Percentiles rank a stretch among this genome's conserved stretches.
These are phyloP conservation scores for Melanocharis versteri DNA, from an alignment of 2,113 vertebrate species.

Conservation along the genomic window DNA sequence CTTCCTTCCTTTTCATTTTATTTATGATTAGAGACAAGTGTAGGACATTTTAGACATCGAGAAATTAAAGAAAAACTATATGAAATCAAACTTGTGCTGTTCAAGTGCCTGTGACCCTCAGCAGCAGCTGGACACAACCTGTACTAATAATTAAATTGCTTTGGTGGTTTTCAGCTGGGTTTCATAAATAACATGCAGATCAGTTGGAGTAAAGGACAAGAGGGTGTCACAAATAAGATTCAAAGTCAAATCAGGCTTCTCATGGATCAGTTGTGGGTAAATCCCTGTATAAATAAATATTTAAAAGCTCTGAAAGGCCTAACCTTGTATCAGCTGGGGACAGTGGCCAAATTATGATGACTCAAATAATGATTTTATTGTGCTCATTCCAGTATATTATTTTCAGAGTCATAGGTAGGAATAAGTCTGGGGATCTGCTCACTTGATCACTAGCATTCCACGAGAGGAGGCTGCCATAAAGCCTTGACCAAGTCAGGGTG, in stretches of 20 bases:
- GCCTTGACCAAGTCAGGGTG: neutral
- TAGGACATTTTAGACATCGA: neutral
- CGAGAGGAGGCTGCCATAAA: neutral
- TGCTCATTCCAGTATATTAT: fast-evolving
- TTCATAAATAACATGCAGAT: neutral
- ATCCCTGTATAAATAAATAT: neutral
- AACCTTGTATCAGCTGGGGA: neutral
- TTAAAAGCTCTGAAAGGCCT: neutral
- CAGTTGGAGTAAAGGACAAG: neutral
- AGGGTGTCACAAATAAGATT: neutral
- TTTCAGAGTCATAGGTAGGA: neutral
- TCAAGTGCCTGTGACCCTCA: neutral
- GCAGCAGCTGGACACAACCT: neutral
- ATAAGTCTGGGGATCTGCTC: neutral
- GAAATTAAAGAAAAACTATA: neutral
- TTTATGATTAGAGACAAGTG: slow-evolving; percentile 15
- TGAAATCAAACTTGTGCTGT: neutral
- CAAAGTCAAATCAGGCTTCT: neutral
- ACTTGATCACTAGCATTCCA: neutral
- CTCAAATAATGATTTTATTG: neutral
- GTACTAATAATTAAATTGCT: neutral
- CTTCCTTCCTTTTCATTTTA: slow-evolving; percentile 47
- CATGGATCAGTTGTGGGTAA: neutral
- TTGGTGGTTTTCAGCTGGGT: neutral
- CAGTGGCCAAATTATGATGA: neutral